Base-by-base conservation (phyloP, 2,888 invertebrate genomes). In the Eueremaeus valkanovi region DNA sequence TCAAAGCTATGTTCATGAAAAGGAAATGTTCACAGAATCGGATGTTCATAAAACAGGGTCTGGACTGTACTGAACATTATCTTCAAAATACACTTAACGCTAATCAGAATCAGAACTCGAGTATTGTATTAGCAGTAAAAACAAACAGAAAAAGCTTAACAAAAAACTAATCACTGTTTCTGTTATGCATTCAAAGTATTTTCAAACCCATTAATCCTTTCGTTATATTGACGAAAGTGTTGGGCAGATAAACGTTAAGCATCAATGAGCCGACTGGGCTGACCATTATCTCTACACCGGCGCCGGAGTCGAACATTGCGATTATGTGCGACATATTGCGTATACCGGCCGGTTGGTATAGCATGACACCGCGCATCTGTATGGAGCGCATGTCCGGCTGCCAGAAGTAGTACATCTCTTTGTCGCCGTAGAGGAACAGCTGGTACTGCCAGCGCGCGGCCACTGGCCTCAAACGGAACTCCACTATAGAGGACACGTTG, bases 321-420 rank as follows among this genome's bases (percentile, higher is more conserved):
- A 96, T 88, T 36, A 97, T 92, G 85, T 96, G 94, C 0, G 94
- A 94, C 84, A 95, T 95, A 84, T 95, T 95, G 73, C 94, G 85
- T 79, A 94, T 88, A 81, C 92, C 92, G 73, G 92, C 90, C 1
- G 95, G 95, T n/a, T 93, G 92, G 82, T 95, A 95, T 0, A 96
- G 92, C 0, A 92, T 90, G 0, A 94, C 93, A 74, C 92, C 95
- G 82, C 90, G 89, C 85, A 95, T 96, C 82, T 93, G 92, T 84
- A 96, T 96, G 79, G 92, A 90, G 82, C 92, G 90, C 77, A 94
- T 86, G 27, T 90, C 89, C 77, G 93, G 87, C 84, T 96, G 94
- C 82, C 96, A 96, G 85, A 90, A 95, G 5, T 95, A 87, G 74
- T 90, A 87, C n/a, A n/a, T n/a, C 78, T 89, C 89, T 42, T 90